Conservation (phyloP, 1,140 invertebrate genomes). For the Akabosia matsudoensis region DNA sequence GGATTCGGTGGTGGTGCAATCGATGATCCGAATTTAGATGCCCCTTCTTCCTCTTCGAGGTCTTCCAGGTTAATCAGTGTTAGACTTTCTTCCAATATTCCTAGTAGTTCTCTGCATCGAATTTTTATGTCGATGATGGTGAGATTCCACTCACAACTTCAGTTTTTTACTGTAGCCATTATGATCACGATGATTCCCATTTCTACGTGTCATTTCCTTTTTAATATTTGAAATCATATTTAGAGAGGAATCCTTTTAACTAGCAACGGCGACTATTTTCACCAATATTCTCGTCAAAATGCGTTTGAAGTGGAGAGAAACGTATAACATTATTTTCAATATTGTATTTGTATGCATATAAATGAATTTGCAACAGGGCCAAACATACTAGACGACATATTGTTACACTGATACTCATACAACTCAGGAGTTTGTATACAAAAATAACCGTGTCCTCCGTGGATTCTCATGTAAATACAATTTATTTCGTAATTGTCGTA, state of each 20-base stretch:
- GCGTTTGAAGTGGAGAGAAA: not conserved
- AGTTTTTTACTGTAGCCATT: not conserved
- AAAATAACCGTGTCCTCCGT: no score
- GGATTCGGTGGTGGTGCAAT: not conserved
- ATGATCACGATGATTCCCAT: not conserved
- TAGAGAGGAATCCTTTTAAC: no score
- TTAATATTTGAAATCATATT: not conserved
- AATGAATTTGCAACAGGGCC: not conserved
- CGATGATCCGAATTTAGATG: conserved; percentile 15
- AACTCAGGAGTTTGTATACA: no score
- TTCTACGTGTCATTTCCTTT: not conserved
- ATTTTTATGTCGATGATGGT: not conserved
- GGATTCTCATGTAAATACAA: no score
- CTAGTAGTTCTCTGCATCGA: not conserved
- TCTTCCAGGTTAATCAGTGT: conserved; percentile 3
- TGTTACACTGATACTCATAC: no score
- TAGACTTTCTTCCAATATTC: not conserved
- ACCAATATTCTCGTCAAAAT: no score
- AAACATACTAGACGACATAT: no score
- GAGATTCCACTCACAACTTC: not conserved
- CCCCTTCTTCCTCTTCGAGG: not conserved
- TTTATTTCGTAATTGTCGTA: no score
- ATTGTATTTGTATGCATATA: not conserved
- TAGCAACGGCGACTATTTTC: no score
- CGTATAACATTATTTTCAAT: not conserved